Base-by-base conservation (phyloP, 1,140 invertebrate species). In the Neodiprion lecontei region DNA sequence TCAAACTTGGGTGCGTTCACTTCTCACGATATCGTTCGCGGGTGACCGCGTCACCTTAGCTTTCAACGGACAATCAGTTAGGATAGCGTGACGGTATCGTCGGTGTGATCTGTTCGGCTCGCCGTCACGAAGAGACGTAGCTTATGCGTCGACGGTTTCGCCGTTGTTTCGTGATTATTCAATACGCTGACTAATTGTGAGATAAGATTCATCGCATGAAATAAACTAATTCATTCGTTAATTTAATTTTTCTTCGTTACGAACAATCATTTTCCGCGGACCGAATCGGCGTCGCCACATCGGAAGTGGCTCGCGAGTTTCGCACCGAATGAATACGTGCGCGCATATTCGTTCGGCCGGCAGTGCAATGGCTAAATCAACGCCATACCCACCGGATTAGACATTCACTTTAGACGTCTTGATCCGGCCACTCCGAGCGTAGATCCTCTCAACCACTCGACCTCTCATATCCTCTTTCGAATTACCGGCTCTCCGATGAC, bases 351-450 rank as follows among this genome's bases (percentile, higher is more conserved):
- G 28, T 61, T 61, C 53, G 4, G 0, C 53, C 53, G 5, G 11
- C n/a, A 61, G 53, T 14, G 9, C n/a, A 61, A 17, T 17, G 9
- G 9, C 53, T 61, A 9, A 61, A 61, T 61, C 3, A 61, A 61
- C 53, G 53, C 53, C 4, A 5, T 61, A 17, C 53, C 53, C 53
- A 14, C 11, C n/a, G 53, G 53, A 61, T 61, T 61, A 61, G 53
- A 61, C 53, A 61, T 61, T 61, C 53, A 61, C 53, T 61, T 61
- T 61, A 14, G 53, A 61, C 53, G 53, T 61, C n/a, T 61, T 61
- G 53, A 61, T 61, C 53, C 53, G 9, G 53, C n/a, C 53, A 61
- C 53, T 61, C 28, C 53, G 53, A 61, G n/a, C 53, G 11, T 17
- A 8, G 53, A 61, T 12, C 53, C 53, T 61, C 53, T 61, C 53